These are phyloP conservation scores for Orestias chungarensis DNA, from an alignment of 2,797 vertebrate species.

Conservation along the genomic window DNA sequence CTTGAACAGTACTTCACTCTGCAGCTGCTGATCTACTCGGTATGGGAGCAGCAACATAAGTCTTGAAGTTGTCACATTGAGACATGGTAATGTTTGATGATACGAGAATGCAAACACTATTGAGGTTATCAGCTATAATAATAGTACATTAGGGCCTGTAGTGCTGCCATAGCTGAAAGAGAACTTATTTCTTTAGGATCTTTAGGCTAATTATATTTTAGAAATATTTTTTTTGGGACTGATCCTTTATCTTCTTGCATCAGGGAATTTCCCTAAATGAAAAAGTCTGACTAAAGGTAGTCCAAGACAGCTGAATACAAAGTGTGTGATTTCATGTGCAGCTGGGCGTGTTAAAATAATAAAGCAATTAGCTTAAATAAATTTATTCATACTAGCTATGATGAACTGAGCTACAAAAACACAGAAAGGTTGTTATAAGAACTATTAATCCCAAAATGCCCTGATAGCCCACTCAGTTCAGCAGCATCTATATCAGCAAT, in stretches of 20 bases:
- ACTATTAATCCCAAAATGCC: too few relatives aligned
- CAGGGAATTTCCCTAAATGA: not conserved
- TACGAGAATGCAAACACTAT: constrained; percentile 41
- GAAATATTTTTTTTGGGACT: not conserved
- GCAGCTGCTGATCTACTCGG: constrained; percentile 43
- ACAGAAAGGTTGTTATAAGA: too few relatives aligned
- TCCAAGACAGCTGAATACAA: constrained; percentile 1
- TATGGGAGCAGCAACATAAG: constrained; percentile 46
- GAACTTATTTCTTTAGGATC: constrained; percentile 5
- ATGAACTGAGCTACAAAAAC: too few relatives aligned
- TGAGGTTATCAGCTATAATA: constrained; percentile 34
- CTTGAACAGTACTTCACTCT: constrained; percentile 33
- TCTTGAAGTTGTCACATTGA: constrained; percentile 54
- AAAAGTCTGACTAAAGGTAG: too few relatives aligned
- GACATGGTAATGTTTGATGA: constrained; percentile 49
- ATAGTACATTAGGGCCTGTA: constrained; percentile 29
- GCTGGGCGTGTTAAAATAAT: not conserved
- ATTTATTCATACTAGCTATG: not conserved
- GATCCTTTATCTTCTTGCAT: not conserved
- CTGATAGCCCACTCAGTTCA: too few relatives aligned
- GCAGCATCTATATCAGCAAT: too few relatives aligned
- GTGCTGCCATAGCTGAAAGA: constrained; percentile 21
- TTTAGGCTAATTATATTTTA: not conserved
- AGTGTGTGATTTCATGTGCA: not conserved
- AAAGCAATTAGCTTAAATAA: not conserved